Percentiles rank a stretch among this genome's conserved stretches.
phyloP scores from a whole-genome alignment of 2,113 vertebrate genomes.

The Clupea harengus region DNA sequence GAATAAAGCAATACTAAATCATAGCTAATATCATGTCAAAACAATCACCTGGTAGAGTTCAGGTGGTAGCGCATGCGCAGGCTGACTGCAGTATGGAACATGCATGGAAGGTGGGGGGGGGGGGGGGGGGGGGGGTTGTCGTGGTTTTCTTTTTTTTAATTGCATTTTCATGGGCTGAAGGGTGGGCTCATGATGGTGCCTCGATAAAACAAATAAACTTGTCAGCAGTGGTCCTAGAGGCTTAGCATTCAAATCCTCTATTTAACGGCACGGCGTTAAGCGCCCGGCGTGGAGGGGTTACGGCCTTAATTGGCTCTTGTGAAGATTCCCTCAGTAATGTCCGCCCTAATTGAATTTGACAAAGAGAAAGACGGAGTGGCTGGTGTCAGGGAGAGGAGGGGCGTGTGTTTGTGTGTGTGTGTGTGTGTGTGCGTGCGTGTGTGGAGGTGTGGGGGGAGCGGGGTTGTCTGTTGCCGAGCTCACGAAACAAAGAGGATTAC shows the following conservation, averaged over 20 bases:
- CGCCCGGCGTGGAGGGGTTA: slow-evolving; percentile 24
- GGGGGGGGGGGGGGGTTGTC: background rate
- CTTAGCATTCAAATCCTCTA: slow-evolving; percentile 38
- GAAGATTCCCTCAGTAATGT: slow-evolving; percentile 41
- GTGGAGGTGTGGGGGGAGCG: background rate
- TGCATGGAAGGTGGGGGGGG: background rate
- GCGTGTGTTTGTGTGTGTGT: background rate
- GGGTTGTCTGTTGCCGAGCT: background rate
- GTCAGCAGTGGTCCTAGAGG: slow-evolving; percentile 31
- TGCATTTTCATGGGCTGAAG: background rate
- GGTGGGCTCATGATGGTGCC: slow-evolving; percentile 29
- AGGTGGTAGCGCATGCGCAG: background rate
- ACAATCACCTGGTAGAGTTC: background rate
- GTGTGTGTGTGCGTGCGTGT: background rate
- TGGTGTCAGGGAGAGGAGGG: slow-evolving; percentile 13
- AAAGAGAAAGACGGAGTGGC: slow-evolving; percentile 33
- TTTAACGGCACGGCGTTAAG: slow-evolving; percentile 23
- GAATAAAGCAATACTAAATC: background rate
- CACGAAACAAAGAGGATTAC: slow-evolving; percentile 46
- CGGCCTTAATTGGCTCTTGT: slow-evolving; percentile 37
- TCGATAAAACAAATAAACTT: slow-evolving; percentile 39
- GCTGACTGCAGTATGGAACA: background rate
- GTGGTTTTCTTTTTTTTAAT: background rate
- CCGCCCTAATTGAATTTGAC: slow-evolving; percentile 46
- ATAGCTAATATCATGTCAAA: slow-evolving; percentile 1